Evolutionary conservation across 1,140 invertebrate genomes (phyloP).

Genomic region (Stegodyphus mimosarum): DNA sequence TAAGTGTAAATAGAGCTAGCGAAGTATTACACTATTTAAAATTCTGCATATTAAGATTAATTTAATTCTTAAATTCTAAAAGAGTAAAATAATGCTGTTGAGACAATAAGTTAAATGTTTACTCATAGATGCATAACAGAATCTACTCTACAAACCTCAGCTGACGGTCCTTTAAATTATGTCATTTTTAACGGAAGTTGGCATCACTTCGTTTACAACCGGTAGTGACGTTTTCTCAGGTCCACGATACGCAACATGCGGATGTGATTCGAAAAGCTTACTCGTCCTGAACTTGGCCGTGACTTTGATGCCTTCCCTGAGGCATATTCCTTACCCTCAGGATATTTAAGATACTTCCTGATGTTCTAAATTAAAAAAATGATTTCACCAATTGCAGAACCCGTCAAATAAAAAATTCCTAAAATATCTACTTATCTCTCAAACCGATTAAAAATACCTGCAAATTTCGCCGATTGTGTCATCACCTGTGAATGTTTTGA

Average conservation of each 20-base stretch:
- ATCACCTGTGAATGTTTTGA: constrained; percentile 45
- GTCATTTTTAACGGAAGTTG: too few species aligned
- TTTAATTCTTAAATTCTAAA: too few species aligned
- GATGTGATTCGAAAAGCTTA: constrained; percentile 56
- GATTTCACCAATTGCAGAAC: not conserved
- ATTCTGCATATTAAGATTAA: too few species aligned
- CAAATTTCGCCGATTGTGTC: not conserved
- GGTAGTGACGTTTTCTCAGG: constrained; percentile 34
- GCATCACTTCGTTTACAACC: constrained; percentile 15
- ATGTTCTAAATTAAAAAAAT: not conserved
- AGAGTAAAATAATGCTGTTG: too few species aligned
- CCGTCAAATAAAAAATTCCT: not conserved
- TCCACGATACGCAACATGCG: constrained; percentile 39
- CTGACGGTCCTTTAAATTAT: too few species aligned
- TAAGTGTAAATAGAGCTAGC: too few species aligned
- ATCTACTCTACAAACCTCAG: too few species aligned
- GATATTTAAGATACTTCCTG: constrained; percentile 38
- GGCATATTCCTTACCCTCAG: constrained; percentile 48
- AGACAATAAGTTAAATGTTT: too few species aligned
- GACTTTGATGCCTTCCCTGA: constrained; percentile 54
- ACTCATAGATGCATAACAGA: too few species aligned
- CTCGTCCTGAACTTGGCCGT: constrained; percentile 57
- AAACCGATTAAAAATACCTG: not conserved
- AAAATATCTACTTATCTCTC: not conserved
- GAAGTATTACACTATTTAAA: too few species aligned